These are phyloP conservation scores for Cheilosia pagana DNA, from an alignment of 2,888 invertebrate species.

Conservation along the genomic window DNA sequence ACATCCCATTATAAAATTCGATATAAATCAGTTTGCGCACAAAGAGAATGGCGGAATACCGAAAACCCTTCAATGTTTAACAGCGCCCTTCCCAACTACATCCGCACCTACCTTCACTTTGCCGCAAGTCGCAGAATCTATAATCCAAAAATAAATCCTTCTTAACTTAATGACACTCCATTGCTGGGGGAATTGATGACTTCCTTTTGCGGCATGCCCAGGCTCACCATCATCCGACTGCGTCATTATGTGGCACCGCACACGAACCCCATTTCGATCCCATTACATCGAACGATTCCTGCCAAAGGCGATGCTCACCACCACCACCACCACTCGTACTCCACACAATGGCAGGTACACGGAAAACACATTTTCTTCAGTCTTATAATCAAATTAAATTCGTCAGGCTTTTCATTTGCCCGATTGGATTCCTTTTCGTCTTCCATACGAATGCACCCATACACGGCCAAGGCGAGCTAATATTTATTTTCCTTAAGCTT, in stretches of 20 bases:
- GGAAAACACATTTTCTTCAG: conserved; percentile 55
- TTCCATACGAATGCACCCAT: conserved; percentile 21
- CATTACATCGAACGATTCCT: conserved; percentile 16
- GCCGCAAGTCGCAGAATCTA: conserved; percentile 31
- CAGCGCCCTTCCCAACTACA: not conserved
- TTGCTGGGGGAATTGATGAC: conserved; percentile 46
- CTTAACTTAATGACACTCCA: conserved; percentile 53
- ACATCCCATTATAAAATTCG: no score
- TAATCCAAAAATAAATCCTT: conserved; percentile 52
- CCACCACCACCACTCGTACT: not conserved
- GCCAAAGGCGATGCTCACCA: not conserved
- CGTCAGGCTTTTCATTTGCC: conserved; percentile 38
- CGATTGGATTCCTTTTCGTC: conserved; percentile 25
- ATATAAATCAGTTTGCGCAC: no score
- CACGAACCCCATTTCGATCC: conserved; percentile 10
- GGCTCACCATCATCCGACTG: conserved; percentile 10
- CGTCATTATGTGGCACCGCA: not conserved
- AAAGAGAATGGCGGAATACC: no score
- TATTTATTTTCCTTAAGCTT: conserved; percentile 60
- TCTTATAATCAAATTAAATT: conserved; percentile 63
- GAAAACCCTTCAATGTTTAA: not conserved
- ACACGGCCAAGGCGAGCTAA: conserved; percentile 38
- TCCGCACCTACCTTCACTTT: conserved; percentile 7
- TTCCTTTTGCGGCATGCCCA: conserved; percentile 42
- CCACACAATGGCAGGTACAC: conserved; percentile 45